These are phyloP conservation scores for Hirtodrosophila cameraria DNA, from an alignment of 2,888 invertebrate species.

Conservation along the genomic window DNA sequence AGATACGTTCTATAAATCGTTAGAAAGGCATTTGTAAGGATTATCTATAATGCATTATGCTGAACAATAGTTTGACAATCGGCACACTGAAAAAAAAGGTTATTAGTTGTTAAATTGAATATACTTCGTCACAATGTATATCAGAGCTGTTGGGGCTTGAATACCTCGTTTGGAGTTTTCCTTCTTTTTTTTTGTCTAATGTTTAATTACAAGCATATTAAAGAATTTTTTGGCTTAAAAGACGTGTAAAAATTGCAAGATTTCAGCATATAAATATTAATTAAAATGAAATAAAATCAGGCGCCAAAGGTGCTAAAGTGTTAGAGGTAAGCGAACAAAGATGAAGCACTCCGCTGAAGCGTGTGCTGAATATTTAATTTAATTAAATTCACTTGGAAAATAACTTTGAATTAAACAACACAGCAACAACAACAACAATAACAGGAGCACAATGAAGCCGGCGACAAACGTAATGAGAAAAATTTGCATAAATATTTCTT, in stretches of 20 bases:
- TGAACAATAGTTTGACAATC: no score
- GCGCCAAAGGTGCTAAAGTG: slow-evolving; percentile 42
- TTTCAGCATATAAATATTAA: slow-evolving; percentile 53
- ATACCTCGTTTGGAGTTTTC: no score
- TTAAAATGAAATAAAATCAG: slow-evolving; percentile 58
- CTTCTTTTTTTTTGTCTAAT: no score
- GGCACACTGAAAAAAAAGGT: no score
- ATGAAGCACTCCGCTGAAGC: slow-evolving; percentile 34
- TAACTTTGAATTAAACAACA: slow-evolving; percentile 71
- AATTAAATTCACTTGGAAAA: slow-evolving; percentile 77
- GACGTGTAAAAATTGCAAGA: slow-evolving; percentile 56
- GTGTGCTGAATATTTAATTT: slow-evolving; percentile 76
- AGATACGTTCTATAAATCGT: no score
- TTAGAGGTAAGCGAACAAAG: slow-evolving; percentile 9
- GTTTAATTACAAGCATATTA: slow-evolving; percentile 12
- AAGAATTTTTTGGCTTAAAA: background rate
- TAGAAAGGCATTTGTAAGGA: no score
- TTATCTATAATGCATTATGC: no score
- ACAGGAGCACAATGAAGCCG: slow-evolving; percentile 33
- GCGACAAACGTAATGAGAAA: slow-evolving; percentile 70
- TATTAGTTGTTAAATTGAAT: no score
- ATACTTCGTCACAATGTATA: no score
- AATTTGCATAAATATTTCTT: slow-evolving; percentile 73
- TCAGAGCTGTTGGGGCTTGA: no score
- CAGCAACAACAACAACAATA: slow-evolving; percentile 27